Conservation (phyloP, 2,797 vertebrate species). For the Hydrolagus colliei region DNA sequence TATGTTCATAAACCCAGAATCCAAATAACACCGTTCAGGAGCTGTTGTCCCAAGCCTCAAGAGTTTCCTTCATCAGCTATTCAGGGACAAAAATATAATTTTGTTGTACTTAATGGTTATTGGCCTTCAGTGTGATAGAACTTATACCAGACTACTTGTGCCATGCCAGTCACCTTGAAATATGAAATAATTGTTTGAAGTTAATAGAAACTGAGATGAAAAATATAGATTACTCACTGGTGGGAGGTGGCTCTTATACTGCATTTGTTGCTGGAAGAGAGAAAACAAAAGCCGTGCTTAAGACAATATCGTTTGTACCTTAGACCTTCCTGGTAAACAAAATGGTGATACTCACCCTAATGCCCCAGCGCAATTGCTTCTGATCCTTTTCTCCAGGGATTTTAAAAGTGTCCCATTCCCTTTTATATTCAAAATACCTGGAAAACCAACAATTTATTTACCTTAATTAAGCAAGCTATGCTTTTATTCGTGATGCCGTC, state of each 20-base stretch:
- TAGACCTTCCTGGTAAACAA: neutral
- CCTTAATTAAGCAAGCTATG: too few species aligned
- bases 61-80: too few species aligned
- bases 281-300: conserved; percentile 8
- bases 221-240: conserved; percentile 47
- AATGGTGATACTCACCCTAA: conserved; percentile 48
- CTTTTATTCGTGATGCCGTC: too few species aligned
- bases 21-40: too few species aligned
- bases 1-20: too few species aligned
- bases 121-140: too few species aligned
- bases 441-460: conserved; percentile 23
- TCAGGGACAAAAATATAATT: too few species aligned
- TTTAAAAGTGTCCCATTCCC: conserved; percentile 61
- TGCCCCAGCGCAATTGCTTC: conserved; percentile 53
- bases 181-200: neutral
- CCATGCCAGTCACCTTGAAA: neutral
- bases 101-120: too few species aligned
- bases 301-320: neutral
- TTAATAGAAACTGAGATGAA: neutral
- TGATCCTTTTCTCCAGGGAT: conserved; percentile 57
- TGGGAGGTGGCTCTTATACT: conserved; percentile 49
- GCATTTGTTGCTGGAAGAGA: conserved; percentile 54
- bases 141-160: neutral
- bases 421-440: conserved; percentile 69
- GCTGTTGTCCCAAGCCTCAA: too few species aligned